phyloP scores from a whole-genome alignment of 2,797 vertebrate genomes.

The Mus spretus region DNA sequence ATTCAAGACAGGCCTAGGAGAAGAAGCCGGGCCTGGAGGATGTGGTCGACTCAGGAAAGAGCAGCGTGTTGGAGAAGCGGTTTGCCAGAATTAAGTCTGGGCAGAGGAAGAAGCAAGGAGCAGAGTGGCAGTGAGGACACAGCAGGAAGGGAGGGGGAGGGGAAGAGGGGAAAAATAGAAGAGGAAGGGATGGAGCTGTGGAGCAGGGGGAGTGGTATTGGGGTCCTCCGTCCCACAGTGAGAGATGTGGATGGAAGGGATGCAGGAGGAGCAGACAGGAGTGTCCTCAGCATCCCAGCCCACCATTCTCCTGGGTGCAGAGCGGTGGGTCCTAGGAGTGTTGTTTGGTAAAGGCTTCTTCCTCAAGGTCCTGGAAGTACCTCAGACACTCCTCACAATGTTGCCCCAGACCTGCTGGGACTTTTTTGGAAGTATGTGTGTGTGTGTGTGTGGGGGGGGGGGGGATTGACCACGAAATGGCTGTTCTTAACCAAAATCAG shows the following conservation, averaged over 20 bases:
- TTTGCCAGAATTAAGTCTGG: neutral
- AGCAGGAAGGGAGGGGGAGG: too few species aligned
- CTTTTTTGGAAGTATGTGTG: neutral
- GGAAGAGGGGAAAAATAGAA: neutral
- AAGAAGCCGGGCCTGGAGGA: neutral
- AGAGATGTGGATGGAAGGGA: neutral
- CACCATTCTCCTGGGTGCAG: neutral
- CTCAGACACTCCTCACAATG: too few species aligned
- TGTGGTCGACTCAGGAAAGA: neutral
- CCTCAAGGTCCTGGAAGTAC: neutral
- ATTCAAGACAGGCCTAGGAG: neutral
- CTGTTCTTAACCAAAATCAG: neutral
- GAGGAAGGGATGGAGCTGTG: neutral
- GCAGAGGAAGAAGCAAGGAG: neutral
- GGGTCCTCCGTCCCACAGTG: neutral
- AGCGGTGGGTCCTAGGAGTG: neutral
- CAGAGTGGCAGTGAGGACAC: neutral
- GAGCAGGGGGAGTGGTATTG: neutral
- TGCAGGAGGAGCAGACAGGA: neutral
- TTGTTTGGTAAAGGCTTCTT: neutral
- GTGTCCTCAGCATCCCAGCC: neutral
- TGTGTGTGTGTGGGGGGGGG: rapidly evolving
- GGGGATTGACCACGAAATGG: neutral
- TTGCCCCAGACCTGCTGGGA: neutral
- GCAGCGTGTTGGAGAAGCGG: neutral